Base-by-base conservation (phyloP, 30 jellyfish, hydroid and myxozoan species). In the Pelagia noctiluca region DNA sequence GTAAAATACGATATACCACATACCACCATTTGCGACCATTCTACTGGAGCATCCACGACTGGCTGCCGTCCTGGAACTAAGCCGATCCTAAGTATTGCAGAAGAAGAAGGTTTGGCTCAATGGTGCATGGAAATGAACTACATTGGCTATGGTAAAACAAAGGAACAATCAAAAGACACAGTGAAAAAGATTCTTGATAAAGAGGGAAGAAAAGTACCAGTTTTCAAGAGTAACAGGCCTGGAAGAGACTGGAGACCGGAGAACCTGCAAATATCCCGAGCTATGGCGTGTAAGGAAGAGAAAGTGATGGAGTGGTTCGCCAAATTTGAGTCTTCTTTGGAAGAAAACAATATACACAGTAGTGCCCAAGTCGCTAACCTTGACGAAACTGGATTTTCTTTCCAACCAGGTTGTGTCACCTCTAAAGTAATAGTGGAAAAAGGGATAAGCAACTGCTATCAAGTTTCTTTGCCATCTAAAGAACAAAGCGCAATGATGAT, bases 311-410 rank as follows among this genome's bases (percentile, higher is more conserved):
- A 28, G 12, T 67, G 80, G 80, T 67, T 67, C 63, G 63, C 32
- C 13, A 23, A 67, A 0, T 67, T 21, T 33, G 37, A 67, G 63
- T 13, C 13, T 0, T 22, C 13, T 22, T 11, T 67, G 13, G 66
- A 1, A 38, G 61, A 70, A 70, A n/a, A 21, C 26, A 29, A 53
- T 3, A 70, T 24, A 12, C 21, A 26, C 13, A 70, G 36, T 21
- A 19, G 26, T 0, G 73, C 73, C 0, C 73, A 61, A 70, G 83
- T 70, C 28, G 37, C 37, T 4, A 70, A 70, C 61, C 24, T 49
- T 24, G 83, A 70, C 67, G 83, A 70, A 70, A 70, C 63, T 70
- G 83, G 83, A 12, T 70, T 21, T 33, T 66, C 74, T 0, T 67
- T 67, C 12, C 83, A 70, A 70, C 24, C 75, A 3, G 47, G 47